A percentile compares a stretch with the other conserved stretches of the same genome.
These are phyloP conservation scores for Nilaparvata lugens DNA, from an alignment of 1,140 invertebrate species.

Conservation along the genomic window DNA sequence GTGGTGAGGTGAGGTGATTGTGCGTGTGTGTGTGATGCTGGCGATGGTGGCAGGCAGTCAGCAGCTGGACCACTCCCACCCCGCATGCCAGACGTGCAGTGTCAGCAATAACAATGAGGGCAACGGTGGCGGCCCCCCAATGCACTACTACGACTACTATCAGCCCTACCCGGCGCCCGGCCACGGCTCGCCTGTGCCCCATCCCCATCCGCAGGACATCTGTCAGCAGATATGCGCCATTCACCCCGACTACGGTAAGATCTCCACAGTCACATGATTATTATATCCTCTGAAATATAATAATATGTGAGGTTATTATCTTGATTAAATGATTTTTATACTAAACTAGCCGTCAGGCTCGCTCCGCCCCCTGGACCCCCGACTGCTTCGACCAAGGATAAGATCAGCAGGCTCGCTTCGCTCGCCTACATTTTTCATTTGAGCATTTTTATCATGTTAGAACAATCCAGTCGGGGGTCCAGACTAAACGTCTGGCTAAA, in stretches of 20 bases:
- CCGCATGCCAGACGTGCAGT: conserved; percentile 3
- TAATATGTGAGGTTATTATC: too few relatives aligned
- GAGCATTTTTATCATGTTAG: too few relatives aligned
- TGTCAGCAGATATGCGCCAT: conserved; percentile 17
- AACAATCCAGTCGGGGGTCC: too few relatives aligned
- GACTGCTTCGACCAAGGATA: too few relatives aligned
- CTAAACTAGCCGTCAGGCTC: too few relatives aligned
- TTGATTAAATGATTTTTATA: too few relatives aligned
- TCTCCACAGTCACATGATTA: too few relatives aligned
- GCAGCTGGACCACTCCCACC: conserved; percentile 12
- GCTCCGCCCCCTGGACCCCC: too few relatives aligned
- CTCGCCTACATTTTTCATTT: too few relatives aligned
- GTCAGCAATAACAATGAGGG: not conserved
- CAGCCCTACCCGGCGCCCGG: conserved; percentile 16
- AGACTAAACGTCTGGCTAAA: too few relatives aligned
- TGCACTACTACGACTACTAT: conserved; percentile 19
- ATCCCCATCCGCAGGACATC: conserved; percentile 3
- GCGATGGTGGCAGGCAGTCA: conserved; percentile 21
- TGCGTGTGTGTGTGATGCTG: conserved; percentile 3
- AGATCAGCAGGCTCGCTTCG: too few relatives aligned
- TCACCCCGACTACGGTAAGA: conserved; percentile 22
- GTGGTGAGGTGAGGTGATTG: not conserved
- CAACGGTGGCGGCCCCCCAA: conserved; percentile 18
- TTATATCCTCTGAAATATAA: too few relatives aligned
- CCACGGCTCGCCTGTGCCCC: conserved; percentile 14